These are phyloP conservation scores for Agrotis segetum DNA, from an alignment of 2,888 invertebrate species.

Conservation along the genomic window DNA sequence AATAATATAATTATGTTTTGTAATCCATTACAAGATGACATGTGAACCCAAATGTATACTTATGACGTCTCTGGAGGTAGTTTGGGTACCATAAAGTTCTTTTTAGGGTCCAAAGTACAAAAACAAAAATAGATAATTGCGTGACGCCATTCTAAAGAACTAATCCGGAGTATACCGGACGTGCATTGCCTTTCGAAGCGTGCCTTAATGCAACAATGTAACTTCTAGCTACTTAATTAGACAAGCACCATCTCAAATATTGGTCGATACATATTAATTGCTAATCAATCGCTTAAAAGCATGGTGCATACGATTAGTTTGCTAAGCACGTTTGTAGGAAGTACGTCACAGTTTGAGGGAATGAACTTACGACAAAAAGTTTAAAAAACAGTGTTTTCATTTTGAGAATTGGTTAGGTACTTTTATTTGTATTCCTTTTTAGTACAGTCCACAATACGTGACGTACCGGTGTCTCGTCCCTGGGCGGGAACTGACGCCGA, in stretches of 20 bases:
- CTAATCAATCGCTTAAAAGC: constrained; percentile 49
- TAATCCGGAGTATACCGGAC: constrained; percentile 57
- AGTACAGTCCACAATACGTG: constrained; percentile 57
- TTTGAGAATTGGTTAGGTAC: constrained; percentile 12
- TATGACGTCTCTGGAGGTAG: constrained; percentile 80
- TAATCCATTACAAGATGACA: constrained; percentile 81
- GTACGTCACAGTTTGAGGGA: constrained; percentile 35
- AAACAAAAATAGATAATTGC: constrained; percentile 63
- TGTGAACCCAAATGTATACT: constrained; percentile 82
- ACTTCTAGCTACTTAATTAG: constrained; percentile 24
- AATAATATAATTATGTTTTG: constrained; percentile 79
- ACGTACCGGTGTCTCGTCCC: constrained; percentile 47
- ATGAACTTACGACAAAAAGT: constrained; percentile 16
- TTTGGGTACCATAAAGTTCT: constrained; percentile 70
- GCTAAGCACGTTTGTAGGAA: constrained; percentile 47
- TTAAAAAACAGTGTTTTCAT: constrained; percentile 39
- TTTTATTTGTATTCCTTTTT: constrained; percentile 50
- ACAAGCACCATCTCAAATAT: constrained; percentile 39
- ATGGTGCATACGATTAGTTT: constrained; percentile 40
- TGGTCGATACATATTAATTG: constrained; percentile 47
- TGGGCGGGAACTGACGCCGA: constrained; percentile 62
- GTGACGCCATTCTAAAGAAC: constrained; percentile 62
- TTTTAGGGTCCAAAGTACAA: constrained; percentile 61
- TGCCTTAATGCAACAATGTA: constrained; percentile 49
- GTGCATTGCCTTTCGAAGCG: constrained; percentile 44